Evolutionary conservation across 2,113 vertebrate species (phyloP).

Genomic region (Bujurquina vittata): DNA sequence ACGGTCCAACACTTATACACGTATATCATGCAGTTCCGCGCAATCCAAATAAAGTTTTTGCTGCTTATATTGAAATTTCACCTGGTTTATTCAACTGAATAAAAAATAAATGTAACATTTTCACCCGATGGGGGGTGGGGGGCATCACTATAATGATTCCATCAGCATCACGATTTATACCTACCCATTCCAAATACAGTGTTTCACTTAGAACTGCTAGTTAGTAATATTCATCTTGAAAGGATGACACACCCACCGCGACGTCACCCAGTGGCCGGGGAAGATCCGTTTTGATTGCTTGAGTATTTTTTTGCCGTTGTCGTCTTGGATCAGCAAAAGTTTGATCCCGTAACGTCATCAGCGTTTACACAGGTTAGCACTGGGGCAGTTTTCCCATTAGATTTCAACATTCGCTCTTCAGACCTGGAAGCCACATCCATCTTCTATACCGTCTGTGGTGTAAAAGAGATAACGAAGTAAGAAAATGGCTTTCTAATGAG

Average conservation of each 20-base stretch:
- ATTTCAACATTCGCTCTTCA: background rate
- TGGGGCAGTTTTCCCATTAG: background rate
- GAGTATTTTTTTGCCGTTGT: too few species aligned
- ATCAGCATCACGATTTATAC: too few species aligned
- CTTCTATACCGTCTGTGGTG: background rate
- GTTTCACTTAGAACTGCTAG: background rate
- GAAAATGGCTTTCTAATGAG: background rate
- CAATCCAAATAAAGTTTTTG: background rate
- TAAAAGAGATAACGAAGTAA: background rate
- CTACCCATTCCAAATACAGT: too few species aligned
- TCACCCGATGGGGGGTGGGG: background rate
- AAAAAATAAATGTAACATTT: background rate
- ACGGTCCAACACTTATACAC: too few species aligned
- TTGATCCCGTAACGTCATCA: too few species aligned
- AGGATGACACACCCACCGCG: too few species aligned
- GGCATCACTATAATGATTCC: background rate
- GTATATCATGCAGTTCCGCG: background rate
- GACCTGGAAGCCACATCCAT: background rate
- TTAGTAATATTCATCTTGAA: too few species aligned
- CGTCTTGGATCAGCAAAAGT: too few species aligned
- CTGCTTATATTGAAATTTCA: background rate
- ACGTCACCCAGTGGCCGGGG: too few species aligned
- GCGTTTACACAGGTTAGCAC: too few species aligned
- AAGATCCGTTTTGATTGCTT: too few species aligned
- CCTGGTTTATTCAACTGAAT: background rate